Base-by-base conservation (phyloP, 2,888 invertebrate genomes). In the Unio pictorum region DNA sequence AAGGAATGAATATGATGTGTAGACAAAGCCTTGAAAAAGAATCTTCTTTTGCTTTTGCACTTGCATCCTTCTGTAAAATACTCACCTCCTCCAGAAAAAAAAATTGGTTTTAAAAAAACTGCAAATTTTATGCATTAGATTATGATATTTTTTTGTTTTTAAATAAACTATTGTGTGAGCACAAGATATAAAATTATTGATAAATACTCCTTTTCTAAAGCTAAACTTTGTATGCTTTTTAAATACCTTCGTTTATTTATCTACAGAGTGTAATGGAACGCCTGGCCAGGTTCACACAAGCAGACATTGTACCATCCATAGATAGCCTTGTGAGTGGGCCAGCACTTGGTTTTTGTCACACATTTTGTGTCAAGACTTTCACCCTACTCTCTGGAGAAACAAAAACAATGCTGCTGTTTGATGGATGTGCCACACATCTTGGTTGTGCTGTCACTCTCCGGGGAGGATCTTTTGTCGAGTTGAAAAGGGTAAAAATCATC, bases 321-420 rank as follows among this genome's bases (percentile, higher is more conserved):
- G 98, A 98, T 88, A 95, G 96, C 0, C 93, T 96, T 74, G 85
- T 91, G 65, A 87, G 88, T 61, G 92, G 93, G 83, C 95, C 96
- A 0, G 93, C 72, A 91, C 92, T 98, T 20, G 99, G 98, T 8
- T 93, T 93, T 30, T 97, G 97, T 87, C 93, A 94, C 82, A 92
- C 93, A 77, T 98, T 98, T 90, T 94, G 95, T 82, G 92, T 96
- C 23, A 81, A 85, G 64, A 83, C 86, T 54, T 90, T 84, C 78
- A 73, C 73, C 15, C 70, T 90, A 17, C 84, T 88, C 11, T 84
- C 86, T 73, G 90, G 90, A 59, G 87, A 88, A 30, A 81, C 79
- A 4, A 99, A 99, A 91, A 96, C 96, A 0, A 90, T 99, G 55
- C 96, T 99, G 95, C 95, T 95, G 81, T 94, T 98, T 81, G 98